A percentile compares a stretch with the other conserved stretches of the same genome.
These are phyloP conservation scores for Zonotrichia leucophrys DNA, from an alignment of 2,113 vertebrate genomes.

Conservation along the genomic window DNA sequence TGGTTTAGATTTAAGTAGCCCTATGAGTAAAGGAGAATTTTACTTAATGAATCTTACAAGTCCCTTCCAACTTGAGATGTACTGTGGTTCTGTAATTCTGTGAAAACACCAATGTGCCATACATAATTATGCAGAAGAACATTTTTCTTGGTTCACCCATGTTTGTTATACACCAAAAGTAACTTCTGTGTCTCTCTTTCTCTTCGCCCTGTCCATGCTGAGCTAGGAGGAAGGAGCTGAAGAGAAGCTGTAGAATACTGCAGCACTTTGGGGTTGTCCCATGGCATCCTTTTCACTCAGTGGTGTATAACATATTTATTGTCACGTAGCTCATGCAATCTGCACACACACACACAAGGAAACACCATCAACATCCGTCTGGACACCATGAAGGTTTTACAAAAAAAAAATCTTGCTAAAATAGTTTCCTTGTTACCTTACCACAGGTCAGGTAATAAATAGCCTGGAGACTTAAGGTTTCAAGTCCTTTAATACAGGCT, in stretches of 20 bases:
- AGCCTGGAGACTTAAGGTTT: not conserved
- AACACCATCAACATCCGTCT: rapidly evolving
- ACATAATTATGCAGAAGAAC: not conserved
- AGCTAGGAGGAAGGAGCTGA: not conserved
- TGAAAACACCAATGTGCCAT: not conserved
- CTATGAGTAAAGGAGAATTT: not conserved
- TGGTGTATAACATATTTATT: not conserved
- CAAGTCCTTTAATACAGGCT: not conserved
- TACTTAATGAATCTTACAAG: not conserved
- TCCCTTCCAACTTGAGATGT: not conserved
- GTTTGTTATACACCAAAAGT: not conserved
- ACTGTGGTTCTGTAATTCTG: not conserved
- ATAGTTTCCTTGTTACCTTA: not conserved
- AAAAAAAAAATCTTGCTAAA: not conserved
- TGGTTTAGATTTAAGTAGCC: not conserved
- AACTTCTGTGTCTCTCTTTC: not conserved
- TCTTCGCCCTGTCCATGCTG: not conserved
- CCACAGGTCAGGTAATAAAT: not conserved
- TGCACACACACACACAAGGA: not conserved
- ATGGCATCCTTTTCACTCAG: not conserved
- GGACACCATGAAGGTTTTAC: not conserved
- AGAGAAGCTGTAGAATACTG: not conserved
- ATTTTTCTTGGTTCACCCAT: not conserved
- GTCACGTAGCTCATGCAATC: not conserved
- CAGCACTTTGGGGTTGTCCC: not conserved